Evolutionary conservation across 2,113 vertebrate species (phyloP).

Genomic region (Boulengeromyrus knoepffleri): DNA sequence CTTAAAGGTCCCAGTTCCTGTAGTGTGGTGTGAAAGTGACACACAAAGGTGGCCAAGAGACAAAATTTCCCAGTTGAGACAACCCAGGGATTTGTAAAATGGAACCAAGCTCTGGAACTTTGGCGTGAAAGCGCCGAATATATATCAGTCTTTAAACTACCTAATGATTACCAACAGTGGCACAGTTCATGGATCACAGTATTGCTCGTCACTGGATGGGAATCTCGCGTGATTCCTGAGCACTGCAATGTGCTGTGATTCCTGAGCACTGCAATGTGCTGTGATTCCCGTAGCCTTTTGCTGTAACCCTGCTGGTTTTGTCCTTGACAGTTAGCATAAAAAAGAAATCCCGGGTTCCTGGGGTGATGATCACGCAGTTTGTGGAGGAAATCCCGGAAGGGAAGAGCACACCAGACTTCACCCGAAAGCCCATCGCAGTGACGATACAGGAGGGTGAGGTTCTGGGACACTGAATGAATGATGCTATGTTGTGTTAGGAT

Average conservation of each 20-base stretch:
- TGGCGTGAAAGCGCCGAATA: not conserved
- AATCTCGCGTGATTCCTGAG: not conserved
- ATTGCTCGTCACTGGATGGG: not conserved
- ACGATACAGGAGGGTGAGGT: slow-evolving; percentile 67
- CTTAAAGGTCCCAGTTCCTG: not conserved
- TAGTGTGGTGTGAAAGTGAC: not conserved
- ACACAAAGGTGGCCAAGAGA: not conserved
- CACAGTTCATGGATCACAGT: not conserved
- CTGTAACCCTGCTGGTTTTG: slow-evolving; percentile 13
- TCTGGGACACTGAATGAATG: not conserved
- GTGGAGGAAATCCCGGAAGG: slow-evolving; percentile 63
- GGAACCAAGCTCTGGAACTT: not conserved
- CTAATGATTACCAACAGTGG: not conserved
- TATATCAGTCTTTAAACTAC: not conserved
- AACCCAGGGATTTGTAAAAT: not conserved
- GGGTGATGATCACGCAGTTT: slow-evolving; percentile 67
- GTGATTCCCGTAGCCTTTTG: not conserved
- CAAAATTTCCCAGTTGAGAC: not conserved
- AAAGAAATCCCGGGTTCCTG: slow-evolving; percentile 63
- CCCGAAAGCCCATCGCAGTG: slow-evolving; percentile 59
- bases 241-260: not conserved
- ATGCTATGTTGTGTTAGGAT: not conserved
- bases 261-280: not conserved
- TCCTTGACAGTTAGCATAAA: slow-evolving; percentile 37
- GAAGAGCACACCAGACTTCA: slow-evolving; percentile 69